Evolutionary conservation across 2,797 vertebrate genomes (phyloP).

Genomic region (Brachyrhaphis roseni): DNA sequence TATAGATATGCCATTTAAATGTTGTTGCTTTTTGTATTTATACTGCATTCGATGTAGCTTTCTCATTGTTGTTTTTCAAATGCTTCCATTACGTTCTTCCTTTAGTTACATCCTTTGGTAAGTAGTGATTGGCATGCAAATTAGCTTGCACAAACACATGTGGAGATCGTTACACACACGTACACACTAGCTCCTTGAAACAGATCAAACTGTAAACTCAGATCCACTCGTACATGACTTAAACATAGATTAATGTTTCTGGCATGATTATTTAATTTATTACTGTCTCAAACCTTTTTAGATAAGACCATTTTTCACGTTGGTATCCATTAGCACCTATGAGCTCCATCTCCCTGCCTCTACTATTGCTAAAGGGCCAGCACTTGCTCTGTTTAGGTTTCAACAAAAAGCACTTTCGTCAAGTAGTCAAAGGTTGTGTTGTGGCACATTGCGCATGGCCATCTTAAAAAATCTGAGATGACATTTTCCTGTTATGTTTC

Average conservation of each 20-base stretch:
- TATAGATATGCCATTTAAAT: conserved; percentile 7
- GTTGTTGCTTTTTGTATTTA: conserved; percentile 22
- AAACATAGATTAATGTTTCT: conserved; percentile 77
- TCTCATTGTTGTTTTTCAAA: background rate
- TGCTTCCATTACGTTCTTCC: background rate
- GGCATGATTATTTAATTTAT: conserved; percentile 79
- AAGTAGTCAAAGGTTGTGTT: conserved; percentile 41
- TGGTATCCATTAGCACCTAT: conserved; percentile 79
- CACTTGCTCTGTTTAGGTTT: conserved; percentile 33
- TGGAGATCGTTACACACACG: conserved; percentile 15
- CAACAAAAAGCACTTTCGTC: conserved; percentile 32
- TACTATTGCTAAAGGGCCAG: conserved; percentile 75
- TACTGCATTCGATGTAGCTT: conserved; percentile 17
- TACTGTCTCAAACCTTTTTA: conserved; percentile 80
- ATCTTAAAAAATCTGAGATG: conserved; percentile 10
- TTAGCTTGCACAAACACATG: background rate
- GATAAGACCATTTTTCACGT: conserved; percentile 81
- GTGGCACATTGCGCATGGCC: conserved; percentile 24
- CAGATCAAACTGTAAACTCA: conserved; percentile 65
- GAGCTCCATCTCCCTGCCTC: conserved; percentile 76
- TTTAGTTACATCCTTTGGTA: background rate
- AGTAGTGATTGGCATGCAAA: background rate
- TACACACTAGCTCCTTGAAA: conserved; percentile 40
- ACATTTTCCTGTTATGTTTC: conserved; percentile 21
- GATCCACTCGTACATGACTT: conserved; percentile 61